Conservation (phyloP, 2,888 invertebrate genomes). For the Amiota minor region DNA sequence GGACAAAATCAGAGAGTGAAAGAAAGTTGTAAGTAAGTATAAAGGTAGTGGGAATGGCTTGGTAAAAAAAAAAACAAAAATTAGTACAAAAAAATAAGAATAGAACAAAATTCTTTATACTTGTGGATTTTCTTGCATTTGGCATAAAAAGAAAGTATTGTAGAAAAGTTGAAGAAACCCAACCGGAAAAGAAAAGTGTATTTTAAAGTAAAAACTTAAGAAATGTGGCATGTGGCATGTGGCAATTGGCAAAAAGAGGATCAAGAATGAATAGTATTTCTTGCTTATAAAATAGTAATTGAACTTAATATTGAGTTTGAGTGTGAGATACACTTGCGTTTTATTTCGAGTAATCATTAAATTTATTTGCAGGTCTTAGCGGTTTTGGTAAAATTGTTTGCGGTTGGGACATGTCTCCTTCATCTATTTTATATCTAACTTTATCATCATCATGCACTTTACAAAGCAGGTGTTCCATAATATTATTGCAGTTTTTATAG, state of each 20-base stretch:
- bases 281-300: constrained; percentile 3
- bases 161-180: background rate
- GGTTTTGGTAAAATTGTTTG: too few species aligned
- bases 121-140: background rate
- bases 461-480: too few species aligned
- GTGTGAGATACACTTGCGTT: background rate
- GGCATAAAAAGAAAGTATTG: background rate
- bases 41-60: background rate
- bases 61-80: background rate
- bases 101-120: too few species aligned
- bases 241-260: too few species aligned
- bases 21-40: background rate
- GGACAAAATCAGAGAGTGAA: background rate
- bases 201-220: background rate
- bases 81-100: background rate
- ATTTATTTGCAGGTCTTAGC: background rate
- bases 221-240: background rate
- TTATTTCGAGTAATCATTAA: background rate
- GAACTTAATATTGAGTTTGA: background rate
- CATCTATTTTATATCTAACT: too few species aligned
- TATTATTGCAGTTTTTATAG: too few species aligned
- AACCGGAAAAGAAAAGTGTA: too few species aligned
- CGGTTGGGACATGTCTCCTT: too few species aligned
- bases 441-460: too few species aligned
- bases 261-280: too few species aligned